A percentile compares a stretch with the other conserved stretches of the same genome.
Conservation (phyloP, 2,113 vertebrate genomes). For the Stegastes partitus region DNA sequence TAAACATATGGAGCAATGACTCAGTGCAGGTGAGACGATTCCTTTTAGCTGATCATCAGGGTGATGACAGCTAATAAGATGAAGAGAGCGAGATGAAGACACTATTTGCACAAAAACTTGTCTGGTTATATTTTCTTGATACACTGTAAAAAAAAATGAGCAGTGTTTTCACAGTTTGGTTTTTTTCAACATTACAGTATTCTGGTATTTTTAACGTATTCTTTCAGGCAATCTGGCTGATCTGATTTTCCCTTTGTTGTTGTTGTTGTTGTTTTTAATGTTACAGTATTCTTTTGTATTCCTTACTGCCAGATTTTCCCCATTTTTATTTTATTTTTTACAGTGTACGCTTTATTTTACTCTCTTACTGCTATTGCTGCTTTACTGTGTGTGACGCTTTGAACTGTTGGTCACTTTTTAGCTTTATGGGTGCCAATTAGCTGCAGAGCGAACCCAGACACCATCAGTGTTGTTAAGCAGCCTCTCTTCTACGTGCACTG, state of each 20-base stretch:
- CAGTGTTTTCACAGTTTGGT: no score
- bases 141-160: no score
- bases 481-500: neutral
- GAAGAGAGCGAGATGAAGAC: neutral
- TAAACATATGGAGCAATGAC: conserved; percentile 30
- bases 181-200: no score
- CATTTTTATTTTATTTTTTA: no score
- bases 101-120: neutral
- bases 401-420: neutral
- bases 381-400: no score
- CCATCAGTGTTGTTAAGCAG: neutral
- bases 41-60: neutral
- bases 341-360: neutral
- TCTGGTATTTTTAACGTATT: no score
- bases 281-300: no score
- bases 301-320: neutral
- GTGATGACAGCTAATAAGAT: neutral
- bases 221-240: no score
- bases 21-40: neutral
- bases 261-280: no score
- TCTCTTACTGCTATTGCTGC: neutral
- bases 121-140: neutral
- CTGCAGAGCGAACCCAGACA: neutral
- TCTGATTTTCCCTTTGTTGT: no score
- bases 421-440: neutral